Base-by-base conservation (phyloP, 2,888 invertebrate genomes). In the Capitulum mitella region DNA sequence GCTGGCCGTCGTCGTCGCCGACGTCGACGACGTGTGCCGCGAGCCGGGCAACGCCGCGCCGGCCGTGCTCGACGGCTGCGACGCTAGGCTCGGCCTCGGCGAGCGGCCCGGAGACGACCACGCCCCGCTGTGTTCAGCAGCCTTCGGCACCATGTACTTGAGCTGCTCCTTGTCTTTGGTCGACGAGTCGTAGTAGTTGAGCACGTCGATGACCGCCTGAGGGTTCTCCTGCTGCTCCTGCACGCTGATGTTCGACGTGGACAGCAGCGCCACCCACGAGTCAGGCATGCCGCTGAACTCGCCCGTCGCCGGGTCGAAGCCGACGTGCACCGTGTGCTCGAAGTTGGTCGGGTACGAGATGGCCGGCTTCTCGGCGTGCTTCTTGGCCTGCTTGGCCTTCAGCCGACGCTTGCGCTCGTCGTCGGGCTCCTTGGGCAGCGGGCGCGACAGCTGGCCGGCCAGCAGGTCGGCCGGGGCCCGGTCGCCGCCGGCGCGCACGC, bases 271-370 rank as follows among this genome's bases (percentile, higher is more conserved):
- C 80, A 95, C 95, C 99, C 99, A 99, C 84, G 96, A 95, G 87
- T 97, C 96, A 80, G 99, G 99, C 98, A 99, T 98, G 81, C 98
- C 98, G 91, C 98, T 98, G 88, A 99, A 99, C 88, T 99, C 98
- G 83, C 98, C 98, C 80, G 98, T 98, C 82, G 93, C 91, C 34
- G 98, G 94, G 89, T 99, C 98, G 88, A 98, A 98, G 80, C 98
- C 97, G 81, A 98, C 97, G 88, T 98, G 98, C 78, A 99, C 95
- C 0, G 98, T 98, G 86, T 99, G 99, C n/a, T 54, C 79, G 87
- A 99, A 99, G 89, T 99, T 98, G 78, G 98, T 98, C 82, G 99
- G 99, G 87, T 95, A 93, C 82, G 98, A 98, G 85, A 99, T 99
- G 86, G 98, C 95, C 82, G 97, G 95, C 86, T 97, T 97, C 85